Conservation (phyloP, 2,113 vertebrate genomes). For the Saimiri boliviensis region DNA sequence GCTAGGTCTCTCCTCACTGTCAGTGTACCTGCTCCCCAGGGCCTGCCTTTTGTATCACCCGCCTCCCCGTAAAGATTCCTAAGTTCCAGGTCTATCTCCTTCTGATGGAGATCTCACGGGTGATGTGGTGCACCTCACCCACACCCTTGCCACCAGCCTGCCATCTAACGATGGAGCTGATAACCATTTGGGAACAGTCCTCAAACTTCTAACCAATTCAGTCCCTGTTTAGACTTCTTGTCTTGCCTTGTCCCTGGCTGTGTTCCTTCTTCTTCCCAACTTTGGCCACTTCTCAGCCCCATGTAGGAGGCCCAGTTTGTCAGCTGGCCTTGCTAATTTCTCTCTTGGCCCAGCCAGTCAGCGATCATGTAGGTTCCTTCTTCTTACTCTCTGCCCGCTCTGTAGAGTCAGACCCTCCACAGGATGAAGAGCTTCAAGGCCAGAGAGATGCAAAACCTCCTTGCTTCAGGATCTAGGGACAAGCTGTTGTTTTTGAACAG, state of each 20-base stretch:
- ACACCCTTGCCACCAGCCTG: not conserved
- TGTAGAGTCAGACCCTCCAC: not conserved
- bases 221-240: not conserved
- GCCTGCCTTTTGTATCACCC: not conserved
- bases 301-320: not conserved
- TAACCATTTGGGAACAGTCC: not conserved
- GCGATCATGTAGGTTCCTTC: not conserved
- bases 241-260: not conserved
- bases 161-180: not conserved
- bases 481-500: not conserved
- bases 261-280: not conserved
- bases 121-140: not conserved
- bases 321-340: not conserved
- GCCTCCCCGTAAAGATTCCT: not conserved
- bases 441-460: not conserved
- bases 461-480: not conserved
- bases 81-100: not conserved
- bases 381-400: not conserved
- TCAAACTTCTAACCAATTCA: not conserved
- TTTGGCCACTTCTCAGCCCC: not conserved
- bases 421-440: not conserved
- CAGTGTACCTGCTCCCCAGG: not conserved
- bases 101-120: accelerated
- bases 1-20: not conserved
- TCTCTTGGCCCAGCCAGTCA: not conserved